Conservation (phyloP, 2,113 vertebrate species). For the Ophthalmolycus amberensis region DNA sequence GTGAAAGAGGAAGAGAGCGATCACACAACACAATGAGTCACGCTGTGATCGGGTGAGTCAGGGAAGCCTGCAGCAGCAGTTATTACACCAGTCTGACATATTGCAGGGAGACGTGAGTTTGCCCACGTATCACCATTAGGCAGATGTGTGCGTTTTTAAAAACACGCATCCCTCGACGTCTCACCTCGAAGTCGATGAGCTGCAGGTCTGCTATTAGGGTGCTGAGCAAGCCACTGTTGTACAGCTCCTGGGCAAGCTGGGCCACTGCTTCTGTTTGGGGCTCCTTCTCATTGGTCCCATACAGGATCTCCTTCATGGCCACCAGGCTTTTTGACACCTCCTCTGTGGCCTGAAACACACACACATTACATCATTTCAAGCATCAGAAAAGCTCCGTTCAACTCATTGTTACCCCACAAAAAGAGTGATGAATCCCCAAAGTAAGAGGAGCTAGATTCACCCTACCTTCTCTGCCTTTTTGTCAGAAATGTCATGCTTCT, state of each 20-base stretch:
- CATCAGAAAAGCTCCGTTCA: background rate
- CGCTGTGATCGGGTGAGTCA: constrained; percentile 59
- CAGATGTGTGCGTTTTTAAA: constrained; percentile 2
- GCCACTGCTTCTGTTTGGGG: constrained; percentile 94
- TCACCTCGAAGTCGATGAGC: constrained; percentile 97
- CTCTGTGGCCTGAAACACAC: constrained; percentile 88
- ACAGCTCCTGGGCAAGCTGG: constrained; percentile 94
- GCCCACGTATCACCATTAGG: constrained; percentile 9
- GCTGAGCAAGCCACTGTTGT: constrained; percentile 94
- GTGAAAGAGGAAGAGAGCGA: constrained; percentile 54
- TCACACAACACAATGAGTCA: constrained; percentile 63
- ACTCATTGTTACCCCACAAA: background rate
- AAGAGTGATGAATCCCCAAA: background rate
- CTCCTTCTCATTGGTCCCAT: constrained; percentile 94
- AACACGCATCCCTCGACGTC: background rate
- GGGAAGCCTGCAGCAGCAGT: constrained; percentile 34
- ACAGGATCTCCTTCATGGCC: constrained; percentile 96
- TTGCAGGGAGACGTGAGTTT: constrained; percentile 36
- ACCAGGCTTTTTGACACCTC: constrained; percentile 98
- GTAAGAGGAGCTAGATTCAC: background rate
- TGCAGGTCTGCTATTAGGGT: constrained; percentile 91
- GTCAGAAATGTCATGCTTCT: constrained; percentile 95
- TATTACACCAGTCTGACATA: constrained; percentile 48
- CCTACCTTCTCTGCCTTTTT: constrained; percentile 96
- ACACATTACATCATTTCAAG: background rate